These are phyloP conservation scores for Gerris lacustris DNA, from an alignment of 2,888 invertebrate species.

Conservation along the genomic window DNA sequence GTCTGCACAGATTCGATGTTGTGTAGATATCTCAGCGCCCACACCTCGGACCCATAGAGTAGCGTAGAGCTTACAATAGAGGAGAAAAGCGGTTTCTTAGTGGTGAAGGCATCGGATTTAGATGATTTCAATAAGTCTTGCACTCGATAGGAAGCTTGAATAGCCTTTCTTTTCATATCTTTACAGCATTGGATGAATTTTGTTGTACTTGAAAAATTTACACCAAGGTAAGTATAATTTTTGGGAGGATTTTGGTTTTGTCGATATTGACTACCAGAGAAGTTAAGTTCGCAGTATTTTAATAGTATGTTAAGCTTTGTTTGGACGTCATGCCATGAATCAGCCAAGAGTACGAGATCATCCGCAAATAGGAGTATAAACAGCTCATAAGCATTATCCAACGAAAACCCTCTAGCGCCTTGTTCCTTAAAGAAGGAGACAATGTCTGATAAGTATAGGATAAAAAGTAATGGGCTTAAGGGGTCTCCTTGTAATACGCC, in stretches of 20 bases:
- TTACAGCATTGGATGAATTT: too few relatives aligned
- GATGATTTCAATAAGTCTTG: too few relatives aligned
- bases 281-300: conserved; percentile 12
- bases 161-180: too few relatives aligned
- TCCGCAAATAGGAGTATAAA: conserved; percentile 8
- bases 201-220: too few relatives aligned
- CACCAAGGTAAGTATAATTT: too few relatives aligned
- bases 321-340: background rate
- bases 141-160: too few relatives aligned
- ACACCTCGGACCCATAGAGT: too few relatives aligned
- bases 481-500: conserved; percentile 17
- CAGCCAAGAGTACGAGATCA: conserved; percentile 8
- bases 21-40: too few relatives aligned
- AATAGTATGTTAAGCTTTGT: background rate
- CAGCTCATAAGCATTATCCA: background rate
- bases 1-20: too few relatives aligned
- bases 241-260: conserved; percentile 9
- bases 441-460: conserved; percentile 5
- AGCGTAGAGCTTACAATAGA: too few relatives aligned
- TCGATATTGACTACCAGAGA: conserved; percentile 10
- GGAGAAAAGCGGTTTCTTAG: too few relatives aligned
- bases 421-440: background rate
- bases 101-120: too few relatives aligned
- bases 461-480: conserved; percentile 10
- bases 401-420: background rate